A percentile compares a stretch with the other conserved stretches of the same genome.
Evolutionary conservation across 2,113 vertebrate genomes (phyloP).

Genomic region (Callithrix jacchus): DNA sequence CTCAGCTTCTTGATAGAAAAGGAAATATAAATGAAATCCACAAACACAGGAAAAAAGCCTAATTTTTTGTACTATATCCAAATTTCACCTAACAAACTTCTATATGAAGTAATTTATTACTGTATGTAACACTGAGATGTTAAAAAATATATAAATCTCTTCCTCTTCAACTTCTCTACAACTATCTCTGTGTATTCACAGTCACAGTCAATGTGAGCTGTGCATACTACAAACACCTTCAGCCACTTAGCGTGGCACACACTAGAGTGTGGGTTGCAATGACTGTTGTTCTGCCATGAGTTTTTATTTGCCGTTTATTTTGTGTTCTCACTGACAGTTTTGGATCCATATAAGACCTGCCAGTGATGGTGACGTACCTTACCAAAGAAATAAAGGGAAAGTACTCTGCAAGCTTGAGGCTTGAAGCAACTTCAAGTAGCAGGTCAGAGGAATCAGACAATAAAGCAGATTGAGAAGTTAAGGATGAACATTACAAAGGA

Average conservation of each 20-base stretch:
- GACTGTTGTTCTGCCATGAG: neutral
- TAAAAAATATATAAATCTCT: neutral
- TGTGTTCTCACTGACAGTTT: neutral
- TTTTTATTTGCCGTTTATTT: neutral
- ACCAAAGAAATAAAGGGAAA: neutral
- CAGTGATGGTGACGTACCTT: neutral
- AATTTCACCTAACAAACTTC: neutral
- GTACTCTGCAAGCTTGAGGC: neutral
- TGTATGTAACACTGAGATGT: neutral
- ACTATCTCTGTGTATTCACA: neutral
- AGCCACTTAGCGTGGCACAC: neutral
- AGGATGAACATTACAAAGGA: neutral
- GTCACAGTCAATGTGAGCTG: neutral
- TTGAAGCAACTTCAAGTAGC: neutral
- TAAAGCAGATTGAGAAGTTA: neutral
- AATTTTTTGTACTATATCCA: neutral
- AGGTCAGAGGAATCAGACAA: neutral
- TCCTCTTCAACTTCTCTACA: too few species aligned
- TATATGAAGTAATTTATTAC: neutral
- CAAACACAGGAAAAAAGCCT: neutral
- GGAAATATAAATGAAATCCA: neutral
- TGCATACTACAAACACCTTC: neutral
- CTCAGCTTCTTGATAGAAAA: neutral
- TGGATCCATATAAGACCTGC: neutral
- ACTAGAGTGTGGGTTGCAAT: neutral